A percentile compares a stretch with the other conserved stretches of the same genome.
These are phyloP conservation scores for Cylindroiulus punctatus DNA, from an alignment of 2,888 invertebrate genomes.

Conservation along the genomic window DNA sequence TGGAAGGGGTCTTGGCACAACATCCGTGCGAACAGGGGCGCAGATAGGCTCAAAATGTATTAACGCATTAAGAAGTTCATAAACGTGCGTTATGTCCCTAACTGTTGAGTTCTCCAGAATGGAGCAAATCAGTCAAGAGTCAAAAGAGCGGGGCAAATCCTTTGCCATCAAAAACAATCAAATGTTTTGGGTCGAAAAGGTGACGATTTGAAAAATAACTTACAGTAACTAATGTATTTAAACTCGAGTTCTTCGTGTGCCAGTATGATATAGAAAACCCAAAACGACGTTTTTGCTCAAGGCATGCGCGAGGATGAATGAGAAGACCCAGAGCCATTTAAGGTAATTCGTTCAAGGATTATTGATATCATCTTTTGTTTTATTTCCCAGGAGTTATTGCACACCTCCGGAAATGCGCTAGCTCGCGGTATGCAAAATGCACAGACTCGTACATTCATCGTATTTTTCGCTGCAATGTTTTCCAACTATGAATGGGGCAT, in stretches of 20 bases:
- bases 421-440: not conserved
- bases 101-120: not conserved
- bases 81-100: not conserved
- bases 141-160: too few species aligned
- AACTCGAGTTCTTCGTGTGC: not conserved
- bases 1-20: constrained; percentile 21
- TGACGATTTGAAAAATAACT: not conserved
- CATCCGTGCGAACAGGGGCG: not conserved
- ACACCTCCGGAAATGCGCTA: constrained; percentile 15
- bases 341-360: constrained; percentile 34
- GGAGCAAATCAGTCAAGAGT: not conserved
- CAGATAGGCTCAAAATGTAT: constrained; percentile 24
- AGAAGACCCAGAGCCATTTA: constrained; percentile 32
- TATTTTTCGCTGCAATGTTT: not conserved
- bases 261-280: not conserved
- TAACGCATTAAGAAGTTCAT: constrained; percentile 37
- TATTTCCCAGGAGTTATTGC: constrained; percentile 43
- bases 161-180: not conserved
- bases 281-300: not conserved
- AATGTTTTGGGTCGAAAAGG: not conserved
- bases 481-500: not conserved
- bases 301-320: not conserved
- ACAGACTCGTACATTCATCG: not conserved
- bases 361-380: constrained; percentile 36
- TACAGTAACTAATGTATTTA: not conserved